Base-by-base conservation (phyloP, 1,140 invertebrate species). In the Hycleus phaleratus region DNA sequence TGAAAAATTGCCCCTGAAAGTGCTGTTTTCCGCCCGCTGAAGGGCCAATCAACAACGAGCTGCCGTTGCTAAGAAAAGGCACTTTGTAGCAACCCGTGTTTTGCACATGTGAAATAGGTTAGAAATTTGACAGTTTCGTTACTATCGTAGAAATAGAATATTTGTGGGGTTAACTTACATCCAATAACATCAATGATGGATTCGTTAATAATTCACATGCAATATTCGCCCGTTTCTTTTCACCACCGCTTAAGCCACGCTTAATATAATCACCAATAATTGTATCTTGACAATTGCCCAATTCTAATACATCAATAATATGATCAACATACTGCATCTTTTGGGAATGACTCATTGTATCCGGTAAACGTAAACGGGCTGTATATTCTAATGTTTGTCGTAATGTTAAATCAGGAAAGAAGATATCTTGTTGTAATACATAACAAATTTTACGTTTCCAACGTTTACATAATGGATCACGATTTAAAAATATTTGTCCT, bases 211-310 rank as follows among this genome's bases (percentile, higher is more conserved):
- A 77, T 77, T 93, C 91, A 69, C 88, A 91, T 18, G 89, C 91
- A 68, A 93, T 93, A 68, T 87, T 91, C 4, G 88, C 87, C 66
- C 90, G 73, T 69, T 93, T 93, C 79, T 90, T 92, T 68, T 93
- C 90, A 10, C 90, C 90, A 4, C 90, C 90, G 11, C 90, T 92
- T 4, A 93, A 74, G 26, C 90, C 90, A 56, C 87, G 77, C 63
- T 85, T 86, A 47, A 87, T 76, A 61, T 87, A 83, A 71, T 91
- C 88, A 7, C 90, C 90, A 63, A 93, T 89, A 66, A 88, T 86
- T 60, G 90, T 93, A 66, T 91, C 80, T 73, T 89, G 86, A 72
- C 90, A 92, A 68, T 78, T 78, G 43, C 77, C 78, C 59, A 93
- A 77, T 69, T 91, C 88, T 60, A 93, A 76, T 43, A 86, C 81